A percentile compares a stretch with the other conserved stretches of the same genome.
Conservation (phyloP, 2,797 vertebrate species). For the Hemitrygon akajei region DNA sequence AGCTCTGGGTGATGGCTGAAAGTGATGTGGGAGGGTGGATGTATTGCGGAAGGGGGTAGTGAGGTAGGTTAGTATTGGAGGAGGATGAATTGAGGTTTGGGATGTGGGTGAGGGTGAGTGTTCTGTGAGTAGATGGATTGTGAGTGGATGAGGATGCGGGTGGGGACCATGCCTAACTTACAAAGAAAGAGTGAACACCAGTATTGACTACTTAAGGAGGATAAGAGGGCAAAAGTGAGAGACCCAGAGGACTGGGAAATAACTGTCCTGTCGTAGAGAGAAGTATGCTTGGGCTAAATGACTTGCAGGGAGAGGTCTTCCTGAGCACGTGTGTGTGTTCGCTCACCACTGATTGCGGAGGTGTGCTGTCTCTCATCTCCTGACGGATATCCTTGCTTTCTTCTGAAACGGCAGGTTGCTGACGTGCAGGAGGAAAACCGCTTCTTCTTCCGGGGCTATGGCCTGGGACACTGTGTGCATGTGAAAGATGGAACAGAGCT, state of each 20-base stretch:
- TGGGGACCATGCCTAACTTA: too few relatives aligned
- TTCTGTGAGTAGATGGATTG: too few relatives aligned
- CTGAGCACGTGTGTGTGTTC: too few relatives aligned
- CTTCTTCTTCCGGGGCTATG: constrained; percentile 80
- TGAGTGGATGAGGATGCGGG: too few relatives aligned
- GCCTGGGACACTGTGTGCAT: constrained; percentile 77
- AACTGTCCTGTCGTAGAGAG: not conserved
- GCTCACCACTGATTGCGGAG: too few relatives aligned
- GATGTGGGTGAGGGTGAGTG: too few relatives aligned
- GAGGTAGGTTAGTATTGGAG: too few relatives aligned
- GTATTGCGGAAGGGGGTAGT: too few relatives aligned
- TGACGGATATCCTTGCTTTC: not conserved
- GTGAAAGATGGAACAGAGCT: constrained; percentile 59
- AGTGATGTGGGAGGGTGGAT: too few relatives aligned
- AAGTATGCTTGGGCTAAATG: not conserved
- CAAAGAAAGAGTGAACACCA: not conserved
- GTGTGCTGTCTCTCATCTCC: not conserved
- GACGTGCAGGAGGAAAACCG: constrained; percentile 71
- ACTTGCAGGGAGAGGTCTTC: too few relatives aligned
- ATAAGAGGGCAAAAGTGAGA: not conserved
- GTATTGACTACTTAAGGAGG: not conserved
- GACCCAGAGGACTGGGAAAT: not conserved
- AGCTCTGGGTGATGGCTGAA: too few relatives aligned
- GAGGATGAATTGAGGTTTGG: too few relatives aligned
- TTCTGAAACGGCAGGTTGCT: constrained; percentile 62